A percentile compares a stretch with the other conserved stretches of the same genome.
Conservation (phyloP, 2,113 vertebrate genomes). For the Orycteropus afer region DNA sequence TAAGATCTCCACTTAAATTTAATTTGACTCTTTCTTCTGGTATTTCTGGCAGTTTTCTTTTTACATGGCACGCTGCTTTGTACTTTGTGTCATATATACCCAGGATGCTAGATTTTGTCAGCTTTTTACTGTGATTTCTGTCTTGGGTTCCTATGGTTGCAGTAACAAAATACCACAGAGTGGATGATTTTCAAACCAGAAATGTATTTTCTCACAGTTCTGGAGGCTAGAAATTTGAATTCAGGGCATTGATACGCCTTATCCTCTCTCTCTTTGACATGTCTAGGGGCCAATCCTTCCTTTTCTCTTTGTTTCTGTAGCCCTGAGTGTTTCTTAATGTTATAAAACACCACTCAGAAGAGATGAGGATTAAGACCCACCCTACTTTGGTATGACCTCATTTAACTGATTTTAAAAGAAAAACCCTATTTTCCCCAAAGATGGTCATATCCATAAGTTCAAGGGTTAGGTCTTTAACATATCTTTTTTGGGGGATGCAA, state of each 20-base stretch:
- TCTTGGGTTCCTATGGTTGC: too few relatives aligned
- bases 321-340: too few relatives aligned
- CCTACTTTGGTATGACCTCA: background rate
- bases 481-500: background rate
- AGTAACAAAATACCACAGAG: too few relatives aligned
- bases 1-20: constrained; percentile 31
- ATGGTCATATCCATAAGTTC: background rate
- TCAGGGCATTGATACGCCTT: too few relatives aligned
- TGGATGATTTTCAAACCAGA: too few relatives aligned
- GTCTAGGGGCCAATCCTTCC: too few relatives aligned
- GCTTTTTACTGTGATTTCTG: background rate
- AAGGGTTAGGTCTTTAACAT: background rate
- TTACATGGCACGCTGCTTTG: constrained; percentile 4
- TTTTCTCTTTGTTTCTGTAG: too few relatives aligned
- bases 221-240: too few relatives aligned
- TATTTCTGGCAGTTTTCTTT: constrained; percentile 19
- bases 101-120: constrained; percentile 19
- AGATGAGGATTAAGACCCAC: background rate
- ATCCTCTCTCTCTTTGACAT: too few relatives aligned
- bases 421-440: too few relatives aligned
- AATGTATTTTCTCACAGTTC: too few relatives aligned
- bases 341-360: background rate
- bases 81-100: background rate
- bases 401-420: background rate
- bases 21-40: background rate